Base-by-base conservation (phyloP, 2,113 vertebrate genomes). In the Hydrolagus affinis region DNA sequence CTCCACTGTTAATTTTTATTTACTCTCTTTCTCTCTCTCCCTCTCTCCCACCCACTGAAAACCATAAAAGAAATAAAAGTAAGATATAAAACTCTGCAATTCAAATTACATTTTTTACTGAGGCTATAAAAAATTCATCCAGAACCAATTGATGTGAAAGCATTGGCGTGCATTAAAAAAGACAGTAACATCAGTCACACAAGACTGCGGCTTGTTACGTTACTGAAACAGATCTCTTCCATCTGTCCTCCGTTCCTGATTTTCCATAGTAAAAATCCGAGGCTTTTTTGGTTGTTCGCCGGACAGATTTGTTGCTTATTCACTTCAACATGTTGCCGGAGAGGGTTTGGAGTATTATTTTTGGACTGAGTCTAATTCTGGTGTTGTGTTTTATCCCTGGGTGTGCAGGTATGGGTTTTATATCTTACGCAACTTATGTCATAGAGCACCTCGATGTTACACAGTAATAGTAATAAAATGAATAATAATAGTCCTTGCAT, bases 61-160 rank as follows among this genome's bases (percentile, higher is more conserved):
- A 66, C 78, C 9, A 83, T 83, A 83, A 83, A 83, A 17, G 2
- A 19, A 62, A 62, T 44, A 78, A 62, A 60, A 23, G 75, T 15
- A 62, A 66, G 0, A 30, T 28, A 19, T 30, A 28, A 44, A 62
- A 66, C 17, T 12, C n/a, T 32, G 25, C 60, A 68, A 83, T 83
- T 56, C 60, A 28, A 83, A 83, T 21, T 44, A 44, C 44, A 9
- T 83, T 66, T 4, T 64, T 64, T 80, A 80, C 15, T 66, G 28
- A 19, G 3, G 2, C 28, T 66, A 68, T 83, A 83, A 83, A 83
- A 44, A 83, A 30, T 21, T 19, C 6, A 83, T 68, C 28, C 19
- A 57, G 60, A 83, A 21, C 9, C 23, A 66, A 30, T 64, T 66
- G 44, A 30, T 83, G 60, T 83, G 28, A 11, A 83, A 68, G 25